Evolutionary conservation across 2,888 invertebrate genomes (phyloP).

Genomic region (Lingula anatina): DNA sequence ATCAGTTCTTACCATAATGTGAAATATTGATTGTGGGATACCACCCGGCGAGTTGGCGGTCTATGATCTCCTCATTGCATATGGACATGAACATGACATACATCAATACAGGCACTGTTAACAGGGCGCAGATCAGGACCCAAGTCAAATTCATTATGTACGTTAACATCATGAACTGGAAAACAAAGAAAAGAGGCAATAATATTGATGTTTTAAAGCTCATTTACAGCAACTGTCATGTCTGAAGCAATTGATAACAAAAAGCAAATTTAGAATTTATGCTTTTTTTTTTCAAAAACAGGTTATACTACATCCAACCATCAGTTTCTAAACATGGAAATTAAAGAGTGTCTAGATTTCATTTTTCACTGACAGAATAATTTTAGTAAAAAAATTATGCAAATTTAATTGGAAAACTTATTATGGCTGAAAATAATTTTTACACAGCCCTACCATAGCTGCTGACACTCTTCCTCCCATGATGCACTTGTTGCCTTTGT

Average conservation of each 20-base stretch:
- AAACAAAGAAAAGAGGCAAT: conserved; percentile 4
- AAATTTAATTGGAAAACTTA: background rate
- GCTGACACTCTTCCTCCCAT: conserved; percentile 51
- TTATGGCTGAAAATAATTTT: background rate
- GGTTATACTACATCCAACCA: background rate
- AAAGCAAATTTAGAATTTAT: background rate
- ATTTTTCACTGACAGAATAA: background rate
- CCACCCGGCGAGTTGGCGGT: conserved; percentile 14
- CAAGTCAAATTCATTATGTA: conserved; percentile 45
- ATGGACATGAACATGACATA: conserved; percentile 37
- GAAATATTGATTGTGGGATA: conserved; percentile 43
- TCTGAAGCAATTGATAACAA: background rate
- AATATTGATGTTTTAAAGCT: no score
- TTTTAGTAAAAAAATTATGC: background rate
- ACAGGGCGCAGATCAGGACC: conserved; percentile 34
- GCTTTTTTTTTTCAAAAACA: background rate
- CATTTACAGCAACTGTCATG: no score
- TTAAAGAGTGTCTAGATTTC: background rate
- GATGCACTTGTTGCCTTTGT: conserved; percentile 49
- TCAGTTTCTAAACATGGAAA: background rate
- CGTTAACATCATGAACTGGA: conserved; percentile 44
- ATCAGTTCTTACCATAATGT: conserved; percentile 35
- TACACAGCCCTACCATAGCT: conserved; percentile 39
- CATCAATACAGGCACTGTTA: conserved; percentile 39
- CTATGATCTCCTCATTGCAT: conserved; percentile 40